Conservation (phyloP, 2,113 vertebrate genomes). For the Motacilla alba region DNA sequence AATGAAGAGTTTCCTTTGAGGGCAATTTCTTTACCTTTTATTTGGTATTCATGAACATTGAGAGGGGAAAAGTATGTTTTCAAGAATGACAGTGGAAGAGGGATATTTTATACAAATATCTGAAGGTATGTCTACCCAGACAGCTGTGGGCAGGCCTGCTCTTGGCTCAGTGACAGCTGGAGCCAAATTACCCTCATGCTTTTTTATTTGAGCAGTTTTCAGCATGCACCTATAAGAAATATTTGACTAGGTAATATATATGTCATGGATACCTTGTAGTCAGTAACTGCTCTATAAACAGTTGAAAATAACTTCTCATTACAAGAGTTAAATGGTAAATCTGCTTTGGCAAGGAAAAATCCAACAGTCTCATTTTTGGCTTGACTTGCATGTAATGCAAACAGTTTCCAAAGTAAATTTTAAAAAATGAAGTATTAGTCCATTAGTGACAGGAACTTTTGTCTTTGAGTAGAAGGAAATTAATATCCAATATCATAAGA, state of each 20-base stretch:
- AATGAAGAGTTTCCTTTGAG: constrained; percentile 1
- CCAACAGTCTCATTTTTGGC: neutral
- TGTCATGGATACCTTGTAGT: neutral
- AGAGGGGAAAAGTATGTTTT: neutral
- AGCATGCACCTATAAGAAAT: neutral
- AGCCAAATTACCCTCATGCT: neutral
- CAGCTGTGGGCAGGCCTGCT: neutral
- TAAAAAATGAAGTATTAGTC: neutral
- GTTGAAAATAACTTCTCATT: neutral
- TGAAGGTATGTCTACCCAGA: neutral
- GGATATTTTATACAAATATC: neutral
- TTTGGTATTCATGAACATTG: neutral
- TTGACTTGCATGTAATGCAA: neutral
- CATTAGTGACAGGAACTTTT: neutral
- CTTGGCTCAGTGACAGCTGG: neutral
- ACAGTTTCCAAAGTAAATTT: neutral
- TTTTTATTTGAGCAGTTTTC: neutral
- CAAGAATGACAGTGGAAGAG: neutral
- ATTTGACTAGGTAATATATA: neutral
- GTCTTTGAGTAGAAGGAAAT: neutral
- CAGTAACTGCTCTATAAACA: neutral
- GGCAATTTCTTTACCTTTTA: constrained; percentile 19
- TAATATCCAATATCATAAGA: neutral
- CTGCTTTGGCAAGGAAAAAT: neutral
- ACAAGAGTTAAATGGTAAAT: neutral